Percentiles rank a stretch among this genome's conserved stretches.
These are phyloP conservation scores for Dryas iulia DNA, from an alignment of 1,140 invertebrate genomes.

Conservation along the genomic window DNA sequence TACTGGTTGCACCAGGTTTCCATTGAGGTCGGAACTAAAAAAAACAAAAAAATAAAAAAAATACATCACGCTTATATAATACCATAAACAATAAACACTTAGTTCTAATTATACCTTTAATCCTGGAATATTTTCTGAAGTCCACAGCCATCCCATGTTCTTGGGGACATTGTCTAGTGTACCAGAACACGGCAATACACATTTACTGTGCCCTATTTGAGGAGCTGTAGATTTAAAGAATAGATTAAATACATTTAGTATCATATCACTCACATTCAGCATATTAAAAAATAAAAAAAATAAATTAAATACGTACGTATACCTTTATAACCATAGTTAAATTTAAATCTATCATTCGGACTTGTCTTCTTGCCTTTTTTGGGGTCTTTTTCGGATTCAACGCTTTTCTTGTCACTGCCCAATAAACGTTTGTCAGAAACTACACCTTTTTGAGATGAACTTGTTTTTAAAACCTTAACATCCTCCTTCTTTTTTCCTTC, in stretches of 20 bases:
- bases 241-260: neutral
- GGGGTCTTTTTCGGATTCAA: slow-evolving; percentile 59
- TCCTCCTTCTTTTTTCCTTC: slow-evolving; percentile 51
- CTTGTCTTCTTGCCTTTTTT: slow-evolving; percentile 60
- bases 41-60: slow-evolving; percentile 48
- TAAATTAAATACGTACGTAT: slow-evolving; percentile 65
- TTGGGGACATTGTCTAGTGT: slow-evolving; percentile 59
- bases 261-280: neutral
- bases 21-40: slow-evolving; percentile 44
- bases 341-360: slow-evolving; percentile 64
- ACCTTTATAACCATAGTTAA: slow-evolving; percentile 73
- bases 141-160: slow-evolving; percentile 73
- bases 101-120: slow-evolving; percentile 54
- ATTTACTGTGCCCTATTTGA: slow-evolving; percentile 65
- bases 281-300: neutral
- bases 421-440: slow-evolving; percentile 39
- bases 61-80: neutral
- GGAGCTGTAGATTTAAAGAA: slow-evolving; percentile 48
- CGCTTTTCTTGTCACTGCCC: slow-evolving; percentile 43
- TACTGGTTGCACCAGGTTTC: slow-evolving; percentile 68
- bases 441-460: slow-evolving; percentile 42
- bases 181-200: slow-evolving; percentile 60
- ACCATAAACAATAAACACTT: slow-evolving; percentile 4
- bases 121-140: slow-evolving; percentile 62
- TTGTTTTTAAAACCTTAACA: slow-evolving; percentile 28